A percentile compares a stretch with the other conserved stretches of the same genome.
Evolutionary conservation across 2,797 vertebrate species (phyloP).

Genomic region (Eupleurogrammus muticus): DNA sequence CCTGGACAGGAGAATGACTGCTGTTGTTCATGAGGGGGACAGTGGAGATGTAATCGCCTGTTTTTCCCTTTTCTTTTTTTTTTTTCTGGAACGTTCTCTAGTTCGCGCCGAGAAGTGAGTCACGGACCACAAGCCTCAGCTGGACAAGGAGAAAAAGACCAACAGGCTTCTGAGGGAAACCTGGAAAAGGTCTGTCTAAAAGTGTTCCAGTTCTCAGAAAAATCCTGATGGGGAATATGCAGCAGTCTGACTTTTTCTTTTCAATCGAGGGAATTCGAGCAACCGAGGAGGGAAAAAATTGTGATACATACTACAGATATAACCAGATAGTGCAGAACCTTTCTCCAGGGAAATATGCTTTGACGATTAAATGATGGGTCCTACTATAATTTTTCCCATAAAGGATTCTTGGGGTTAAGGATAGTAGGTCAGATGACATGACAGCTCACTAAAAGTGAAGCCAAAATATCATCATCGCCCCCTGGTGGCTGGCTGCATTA

Average conservation of each 20-base stretch:
- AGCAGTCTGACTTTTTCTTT: constrained; percentile 44
- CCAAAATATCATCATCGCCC: too few relatives aligned
- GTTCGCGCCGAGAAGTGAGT: constrained; percentile 60
- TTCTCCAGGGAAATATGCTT: constrained; percentile 45
- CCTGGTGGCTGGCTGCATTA: too few relatives aligned
- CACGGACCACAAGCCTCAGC: constrained; percentile 71
- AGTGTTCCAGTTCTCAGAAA: constrained; percentile 59
- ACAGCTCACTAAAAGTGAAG: too few relatives aligned
- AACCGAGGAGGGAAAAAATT: constrained; percentile 18
- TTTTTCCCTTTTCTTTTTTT: constrained; percentile 49
- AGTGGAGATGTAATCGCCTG: constrained; percentile 54
- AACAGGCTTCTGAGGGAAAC: constrained; percentile 52
- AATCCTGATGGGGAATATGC: constrained; percentile 42
- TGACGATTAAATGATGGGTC: constrained; percentile 35
- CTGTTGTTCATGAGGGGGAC: constrained; percentile 58
- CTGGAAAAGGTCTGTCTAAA: constrained; percentile 75
- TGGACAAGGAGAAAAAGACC: constrained; percentile 59
- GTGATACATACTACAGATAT: constrained; percentile 40
- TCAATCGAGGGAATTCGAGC: constrained; percentile 38
- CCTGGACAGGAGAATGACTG: constrained; percentile 52
- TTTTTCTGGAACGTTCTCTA: constrained; percentile 50
- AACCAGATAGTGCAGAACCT: constrained; percentile 20
- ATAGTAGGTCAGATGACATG: not conserved
- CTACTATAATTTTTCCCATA: constrained; percentile 23
- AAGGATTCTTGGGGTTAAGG: constrained; percentile 18